Base-by-base conservation (phyloP, 2,797 vertebrate species). In the Dendrocincla fuliginosa region DNA sequence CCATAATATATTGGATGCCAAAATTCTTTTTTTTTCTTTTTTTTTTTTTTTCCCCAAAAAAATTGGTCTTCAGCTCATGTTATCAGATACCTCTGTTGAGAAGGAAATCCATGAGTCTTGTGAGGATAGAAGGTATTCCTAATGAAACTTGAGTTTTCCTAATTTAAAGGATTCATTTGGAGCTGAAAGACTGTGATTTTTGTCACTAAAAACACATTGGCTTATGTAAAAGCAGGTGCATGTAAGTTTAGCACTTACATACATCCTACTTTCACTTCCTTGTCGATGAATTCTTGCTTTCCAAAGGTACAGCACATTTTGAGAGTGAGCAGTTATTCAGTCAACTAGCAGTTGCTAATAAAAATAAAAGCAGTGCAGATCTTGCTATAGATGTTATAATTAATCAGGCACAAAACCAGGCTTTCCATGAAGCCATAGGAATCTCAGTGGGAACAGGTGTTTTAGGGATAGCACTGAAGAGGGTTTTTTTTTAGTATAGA, bases 201-300 rank as follows among this genome's bases (percentile, higher is more conserved):
- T 79, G 50, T 41, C 50, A 16, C 49, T 20, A 41, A 60, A 16
- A 90, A 50, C 15, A 67, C 44, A 11, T 0, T 77, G 53, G 49
- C 50, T 91, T 82, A 69, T 71, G 60, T 73, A 91, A 86, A 94
- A 87, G 79, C 49, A 89, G 74, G 81, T 92, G 53, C 35, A 28
- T n/a, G 13, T 37, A 68, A 65, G 44, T 73, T 68, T 85, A 92
- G 52, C 59, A 69, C 68, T 55, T 63, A 17, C 32, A 55, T 11
- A 27, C 15, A 65, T 35, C 79, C 61, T 24, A n/a, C 25, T 91
- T 92, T 68, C 49, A 15, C 39, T 88, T 88, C 69, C 55, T 73
- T 65, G 73, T 85, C 91, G 53, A 88, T 65, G 19, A 92, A 65
- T 71, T 74, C 57, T 89, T 92, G 42, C n/a, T 87, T 94, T 92